phyloP scores from a whole-genome alignment of 2,113 vertebrate genomes.

The Vulpes ferrilata region DNA sequence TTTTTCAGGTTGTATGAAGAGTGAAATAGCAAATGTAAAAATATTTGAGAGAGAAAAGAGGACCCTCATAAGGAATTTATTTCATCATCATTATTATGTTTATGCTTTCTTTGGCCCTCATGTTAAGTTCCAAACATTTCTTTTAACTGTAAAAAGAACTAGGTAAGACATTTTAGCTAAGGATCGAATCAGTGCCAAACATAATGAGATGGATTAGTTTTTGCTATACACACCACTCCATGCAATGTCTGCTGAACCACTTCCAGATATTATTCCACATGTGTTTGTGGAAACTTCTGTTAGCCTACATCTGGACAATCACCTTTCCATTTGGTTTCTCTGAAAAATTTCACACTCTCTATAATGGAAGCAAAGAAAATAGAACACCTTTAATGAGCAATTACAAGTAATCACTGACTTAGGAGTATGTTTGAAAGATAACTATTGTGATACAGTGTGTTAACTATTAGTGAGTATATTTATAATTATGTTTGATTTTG shows the following conservation, averaged over 20 bases:
- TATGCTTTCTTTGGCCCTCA: background rate
- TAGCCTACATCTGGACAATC: constrained; percentile 77
- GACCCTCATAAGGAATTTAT: background rate
- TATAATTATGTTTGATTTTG: background rate
- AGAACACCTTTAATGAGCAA: background rate
- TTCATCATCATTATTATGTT: background rate
- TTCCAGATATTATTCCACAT: background rate
- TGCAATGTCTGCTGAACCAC: background rate
- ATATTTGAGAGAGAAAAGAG: constrained; percentile 15
- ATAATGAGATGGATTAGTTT: background rate
- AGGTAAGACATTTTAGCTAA: background rate
- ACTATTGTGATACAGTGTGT: background rate
- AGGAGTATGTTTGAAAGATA: background rate
- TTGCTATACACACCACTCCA: background rate
- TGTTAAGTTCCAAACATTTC: background rate
- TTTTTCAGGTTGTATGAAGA: background rate
- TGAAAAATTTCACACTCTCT: constrained; percentile 70
- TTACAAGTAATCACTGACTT: background rate
- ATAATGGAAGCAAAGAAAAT: constrained; percentile 67
- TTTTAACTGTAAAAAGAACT: constrained; percentile 8
- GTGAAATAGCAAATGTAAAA: background rate
- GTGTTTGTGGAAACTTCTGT: background rate
- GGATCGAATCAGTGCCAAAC: background rate
- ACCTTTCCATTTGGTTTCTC: constrained; percentile 65
- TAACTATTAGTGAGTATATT: background rate